Conservation (phyloP, 2,797 vertebrate species). For the Helicolenus hilgendorfi region DNA sequence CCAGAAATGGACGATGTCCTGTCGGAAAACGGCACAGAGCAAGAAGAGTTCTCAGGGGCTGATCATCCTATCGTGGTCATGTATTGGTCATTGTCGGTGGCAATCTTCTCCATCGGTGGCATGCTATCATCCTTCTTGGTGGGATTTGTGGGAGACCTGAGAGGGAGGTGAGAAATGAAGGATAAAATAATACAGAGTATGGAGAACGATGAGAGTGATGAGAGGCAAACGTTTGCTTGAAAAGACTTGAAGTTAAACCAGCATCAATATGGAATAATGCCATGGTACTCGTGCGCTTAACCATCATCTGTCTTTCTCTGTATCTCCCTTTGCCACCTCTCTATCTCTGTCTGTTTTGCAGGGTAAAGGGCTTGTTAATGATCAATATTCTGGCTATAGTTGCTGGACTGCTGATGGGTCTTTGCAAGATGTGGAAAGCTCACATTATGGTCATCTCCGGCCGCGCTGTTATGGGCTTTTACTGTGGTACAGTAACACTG, state of each 20-base stretch:
- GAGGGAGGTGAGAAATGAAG: constrained; percentile 91
- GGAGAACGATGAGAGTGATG: neutral
- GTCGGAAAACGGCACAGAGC: constrained; percentile 57
- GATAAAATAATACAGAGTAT: neutral
- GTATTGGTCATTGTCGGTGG: constrained; percentile 96
- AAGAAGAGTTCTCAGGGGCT: neutral
- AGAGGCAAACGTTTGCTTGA: neutral
- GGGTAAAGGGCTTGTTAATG: constrained; percentile 95
- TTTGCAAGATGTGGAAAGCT: constrained; percentile 93
- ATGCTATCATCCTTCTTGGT: constrained; percentile 97
- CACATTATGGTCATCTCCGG: constrained; percentile 95
- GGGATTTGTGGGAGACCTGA: constrained; percentile 93
- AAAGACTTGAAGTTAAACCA: neutral
- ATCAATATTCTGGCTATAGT: constrained; percentile 93
- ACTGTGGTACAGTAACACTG: constrained; percentile 91
- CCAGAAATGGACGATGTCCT: constrained; percentile 29
- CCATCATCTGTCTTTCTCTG: neutral
- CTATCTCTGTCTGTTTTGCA: constrained; percentile 67
- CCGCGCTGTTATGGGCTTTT: constrained; percentile 94
- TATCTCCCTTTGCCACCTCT: neutral
- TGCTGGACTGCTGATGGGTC: constrained; percentile 94
- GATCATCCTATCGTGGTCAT: constrained; percentile 85
- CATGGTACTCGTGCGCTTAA: neutral
- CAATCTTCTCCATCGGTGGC: constrained; percentile 95
- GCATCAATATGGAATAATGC: neutral